Conservation (phyloP, 1,140 invertebrate genomes). For the Trinorchestia longiramus region DNA sequence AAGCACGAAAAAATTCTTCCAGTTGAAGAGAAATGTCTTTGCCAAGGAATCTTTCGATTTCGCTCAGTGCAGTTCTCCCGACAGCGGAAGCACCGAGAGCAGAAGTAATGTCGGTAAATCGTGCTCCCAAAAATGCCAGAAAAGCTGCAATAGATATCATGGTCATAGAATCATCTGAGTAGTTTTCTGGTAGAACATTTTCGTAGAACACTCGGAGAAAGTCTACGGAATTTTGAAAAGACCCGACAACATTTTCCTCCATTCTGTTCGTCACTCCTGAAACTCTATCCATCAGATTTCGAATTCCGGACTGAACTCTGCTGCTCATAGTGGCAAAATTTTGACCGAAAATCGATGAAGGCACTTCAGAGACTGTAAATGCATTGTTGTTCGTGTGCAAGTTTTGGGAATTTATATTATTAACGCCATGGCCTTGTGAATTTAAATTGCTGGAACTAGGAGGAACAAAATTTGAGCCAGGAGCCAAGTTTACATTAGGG, state of each 20-base stretch:
- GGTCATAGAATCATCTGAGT: conserved; percentile 35
- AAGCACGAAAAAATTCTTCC: background rate
- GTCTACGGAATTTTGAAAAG: conserved; percentile 28
- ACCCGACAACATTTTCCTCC: conserved; percentile 18
- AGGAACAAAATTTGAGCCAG: background rate
- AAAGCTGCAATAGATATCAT: conserved; percentile 35
- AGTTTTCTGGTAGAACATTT: conserved; percentile 29
- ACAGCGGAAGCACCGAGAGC: background rate
- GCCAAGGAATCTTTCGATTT: conserved; percentile 11
- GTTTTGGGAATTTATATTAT: background rate
- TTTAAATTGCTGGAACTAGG: background rate
- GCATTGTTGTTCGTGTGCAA: background rate
- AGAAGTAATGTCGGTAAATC: conserved; percentile 19
- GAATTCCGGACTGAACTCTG: conserved; percentile 1
- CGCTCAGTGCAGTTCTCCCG: background rate
- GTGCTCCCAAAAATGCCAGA: conserved; percentile 22
- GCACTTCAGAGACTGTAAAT: background rate
- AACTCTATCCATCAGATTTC: background rate
- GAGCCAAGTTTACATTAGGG: background rate
- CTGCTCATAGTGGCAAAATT: conserved; percentile 36
- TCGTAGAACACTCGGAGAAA: conserved; percentile 15
- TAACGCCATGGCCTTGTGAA: background rate
- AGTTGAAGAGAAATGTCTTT: background rate
- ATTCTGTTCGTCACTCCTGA: conserved; percentile 33
- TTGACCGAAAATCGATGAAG: conserved; percentile 14